A percentile compares a stretch with the other conserved stretches of the same genome.
Conservation (phyloP, 2,797 vertebrate genomes). For the Enteromius treurensis region DNA sequence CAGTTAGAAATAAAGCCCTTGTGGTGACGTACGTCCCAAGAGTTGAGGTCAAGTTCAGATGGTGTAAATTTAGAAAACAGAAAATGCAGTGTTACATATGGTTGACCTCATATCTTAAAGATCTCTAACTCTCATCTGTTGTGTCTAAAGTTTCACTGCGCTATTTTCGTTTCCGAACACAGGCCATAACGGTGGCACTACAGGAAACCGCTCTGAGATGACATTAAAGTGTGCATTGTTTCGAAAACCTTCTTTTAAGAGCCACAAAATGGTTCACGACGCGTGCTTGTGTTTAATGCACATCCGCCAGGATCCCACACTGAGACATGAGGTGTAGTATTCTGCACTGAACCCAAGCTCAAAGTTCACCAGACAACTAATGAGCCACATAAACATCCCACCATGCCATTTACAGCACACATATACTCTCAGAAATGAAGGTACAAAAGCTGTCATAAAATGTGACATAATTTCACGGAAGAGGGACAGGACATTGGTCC, state of each 20-base stretch:
- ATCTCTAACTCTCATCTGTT: conserved; percentile 20
- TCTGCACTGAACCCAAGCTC: conserved; percentile 3
- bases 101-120: conserved; percentile 24
- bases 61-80: conserved; percentile 27
- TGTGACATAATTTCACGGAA: conserved; percentile 60
- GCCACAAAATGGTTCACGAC: conserved; percentile 64
- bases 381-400: conserved; percentile 58
- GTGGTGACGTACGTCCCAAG: background rate
- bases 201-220: conserved; percentile 53
- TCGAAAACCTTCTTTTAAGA: conserved; percentile 64
- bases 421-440: background rate
- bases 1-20: background rate
- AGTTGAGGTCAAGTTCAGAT: conserved; percentile 14
- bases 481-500: conserved; percentile 52
- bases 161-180: conserved; percentile 42
- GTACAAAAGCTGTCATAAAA: conserved; percentile 55
- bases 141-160: conserved; percentile 43
- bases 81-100: conserved; percentile 16
- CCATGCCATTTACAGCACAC: conserved; percentile 48
- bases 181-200: conserved; percentile 61
- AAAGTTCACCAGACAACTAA: conserved; percentile 48
- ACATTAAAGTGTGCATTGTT: conserved; percentile 63
- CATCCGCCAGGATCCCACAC: conserved; percentile 57
- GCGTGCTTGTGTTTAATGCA: conserved; percentile 66
- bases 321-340: conserved; percentile 10